Base-by-base conservation (phyloP, 2,797 vertebrate genomes). In the Tapera naevia region DNA sequence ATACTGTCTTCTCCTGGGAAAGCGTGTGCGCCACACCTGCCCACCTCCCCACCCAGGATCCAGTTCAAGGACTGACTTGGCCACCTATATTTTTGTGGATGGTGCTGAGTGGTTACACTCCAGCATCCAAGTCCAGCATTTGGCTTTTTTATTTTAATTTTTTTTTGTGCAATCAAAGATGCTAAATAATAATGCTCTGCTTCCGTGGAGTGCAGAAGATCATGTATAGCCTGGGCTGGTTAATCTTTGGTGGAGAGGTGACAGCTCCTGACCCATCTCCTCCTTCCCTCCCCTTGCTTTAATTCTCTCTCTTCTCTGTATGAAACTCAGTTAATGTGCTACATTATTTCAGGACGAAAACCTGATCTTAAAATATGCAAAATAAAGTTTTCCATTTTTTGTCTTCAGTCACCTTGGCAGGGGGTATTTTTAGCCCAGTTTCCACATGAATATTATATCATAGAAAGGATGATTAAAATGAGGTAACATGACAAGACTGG, bases 391-490 rank as follows among this genome's bases (percentile, higher is more conserved):
- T 92, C 48, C 14, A 23, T 89, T 93, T 81, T 81, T 60, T 88
- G 85, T 80, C 88, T 95, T 73, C 86, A 76, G 64, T 96, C 91
- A 93, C 88, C 91, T 94, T 96, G 94, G 91, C 73, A 86, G 73
- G 80, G 87, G 82, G 74, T 95, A 91, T 95, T 96, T 96, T 96
- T 95, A 93, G 80, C 45, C 83, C 46, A 3, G 91, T 96, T 95
- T 96, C 57, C 88, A 86, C 80, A 91, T 96, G 94, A 95, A 95
- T 96, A 94, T 95, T 92, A 53, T 70, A 88, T 92, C 48, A 88
- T 93, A 54, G 96, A 93, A 84, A 76, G 41, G n/a, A 76, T 94
- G 94, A 95, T 96, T 95, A 94, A 95, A 95, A 92, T 86, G 92
- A 95, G 60, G 80, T 88, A 88, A 88, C 91, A 79, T 86, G 92